Percentiles rank a stretch among this genome's conserved stretches.
Conservation (phyloP, 2,113 vertebrate species). For the Arothron firmamentum region DNA sequence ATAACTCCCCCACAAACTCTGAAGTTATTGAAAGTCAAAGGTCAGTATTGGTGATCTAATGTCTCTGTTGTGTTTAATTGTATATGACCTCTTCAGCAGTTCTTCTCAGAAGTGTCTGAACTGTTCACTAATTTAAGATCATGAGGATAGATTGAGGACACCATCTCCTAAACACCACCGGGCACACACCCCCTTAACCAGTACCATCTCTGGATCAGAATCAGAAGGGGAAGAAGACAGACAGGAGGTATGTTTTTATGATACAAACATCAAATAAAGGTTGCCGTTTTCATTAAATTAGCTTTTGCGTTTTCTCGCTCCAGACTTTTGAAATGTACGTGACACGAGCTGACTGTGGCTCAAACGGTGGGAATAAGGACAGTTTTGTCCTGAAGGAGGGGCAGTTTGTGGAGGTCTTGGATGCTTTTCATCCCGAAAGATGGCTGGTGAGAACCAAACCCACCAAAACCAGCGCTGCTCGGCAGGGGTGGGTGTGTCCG, state of each 20-base stretch:
- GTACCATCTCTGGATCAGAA: conserved; percentile 65
- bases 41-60: conserved; percentile 59
- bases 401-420: conserved; percentile 93
- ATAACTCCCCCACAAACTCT: conserved; percentile 68
- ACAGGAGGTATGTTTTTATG: conserved; percentile 53
- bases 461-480: conserved; percentile 85
- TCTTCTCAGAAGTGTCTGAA: not conserved
- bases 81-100: not conserved
- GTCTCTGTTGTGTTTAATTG: not conserved
- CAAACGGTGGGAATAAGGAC: conserved; percentile 78
- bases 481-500: conserved; percentile 95
- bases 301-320: not conserved
- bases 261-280: too few species aligned
- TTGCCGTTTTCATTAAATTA: not conserved
- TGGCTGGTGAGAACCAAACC: conserved; percentile 97
- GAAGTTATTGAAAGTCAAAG: conserved; percentile 86
- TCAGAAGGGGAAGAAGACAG: conserved; percentile 72
- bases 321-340: conserved; percentile 95
- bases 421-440: conserved; percentile 87
- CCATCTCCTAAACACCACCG: conserved; percentile 69
- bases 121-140: conserved; percentile 25
- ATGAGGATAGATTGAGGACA: conserved; percentile 49
- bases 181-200: conserved; percentile 58
- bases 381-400: conserved; percentile 89
- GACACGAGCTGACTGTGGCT: conserved; percentile 87